phyloP scores from a whole-genome alignment of 2,888 invertebrate species.

The Miltochrista miniata region DNA sequence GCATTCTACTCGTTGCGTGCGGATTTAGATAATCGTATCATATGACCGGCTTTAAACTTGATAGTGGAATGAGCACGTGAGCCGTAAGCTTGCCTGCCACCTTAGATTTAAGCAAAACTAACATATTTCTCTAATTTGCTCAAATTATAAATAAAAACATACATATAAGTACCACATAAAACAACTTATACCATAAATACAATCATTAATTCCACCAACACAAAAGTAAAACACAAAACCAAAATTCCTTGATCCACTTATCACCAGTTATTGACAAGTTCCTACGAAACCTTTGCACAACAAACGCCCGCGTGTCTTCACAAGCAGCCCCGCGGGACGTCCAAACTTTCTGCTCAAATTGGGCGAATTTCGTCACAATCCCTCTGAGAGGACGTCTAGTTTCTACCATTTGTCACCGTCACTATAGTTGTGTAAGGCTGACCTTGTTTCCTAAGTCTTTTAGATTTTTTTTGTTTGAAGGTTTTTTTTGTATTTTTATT shows the following conservation, averaged over 20 bases:
- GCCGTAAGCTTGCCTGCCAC: too few relatives aligned
- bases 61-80: too few relatives aligned
- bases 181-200: neutral
- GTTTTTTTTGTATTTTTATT: too few relatives aligned
- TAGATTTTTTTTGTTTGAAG: too few relatives aligned
- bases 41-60: too few relatives aligned
- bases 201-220: neutral
- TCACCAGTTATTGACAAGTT: conserved; percentile 14
- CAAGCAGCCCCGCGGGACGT: conserved; percentile 13
- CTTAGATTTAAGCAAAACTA: too few relatives aligned
- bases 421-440: conserved; percentile 3
- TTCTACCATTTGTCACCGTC: conserved; percentile 31
- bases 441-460: conserved; percentile 22
- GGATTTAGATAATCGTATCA: too few relatives aligned
- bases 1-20: too few relatives aligned
- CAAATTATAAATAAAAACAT: neutral
- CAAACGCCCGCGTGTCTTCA: conserved; percentile 14
- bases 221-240: conserved; percentile 13
- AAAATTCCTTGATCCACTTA: conserved; percentile 16
- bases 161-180: too few relatives aligned
- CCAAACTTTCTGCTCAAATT: conserved; percentile 18
- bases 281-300: conserved; percentile 10
- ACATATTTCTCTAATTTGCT: too few relatives aligned
- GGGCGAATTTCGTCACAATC: conserved; percentile 11
- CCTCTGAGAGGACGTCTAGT: conserved; percentile 18